Percentiles rank a stretch among this genome's conserved stretches.
These are phyloP conservation scores for Egretta garzetta DNA, from an alignment of 2,113 vertebrate species.

Conservation along the genomic window DNA sequence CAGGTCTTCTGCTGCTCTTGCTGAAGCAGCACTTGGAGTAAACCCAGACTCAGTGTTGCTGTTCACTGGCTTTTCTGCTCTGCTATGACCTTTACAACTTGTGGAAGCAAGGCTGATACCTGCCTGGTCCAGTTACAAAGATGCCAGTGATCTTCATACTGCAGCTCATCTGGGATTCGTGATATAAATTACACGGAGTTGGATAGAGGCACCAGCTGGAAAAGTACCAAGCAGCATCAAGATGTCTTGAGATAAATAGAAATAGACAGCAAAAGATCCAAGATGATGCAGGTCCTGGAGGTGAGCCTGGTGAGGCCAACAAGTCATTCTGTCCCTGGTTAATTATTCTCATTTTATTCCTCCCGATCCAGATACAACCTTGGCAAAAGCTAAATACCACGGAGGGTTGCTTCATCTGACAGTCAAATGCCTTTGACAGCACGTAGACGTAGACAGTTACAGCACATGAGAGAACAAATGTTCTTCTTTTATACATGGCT, in stretches of 20 bases:
- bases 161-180: neutral
- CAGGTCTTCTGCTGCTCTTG: neutral
- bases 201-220: neutral
- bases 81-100: neutral
- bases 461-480: neutral
- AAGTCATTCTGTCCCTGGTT: neutral
- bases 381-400: conserved; percentile 27
- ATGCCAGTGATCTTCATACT: neutral
- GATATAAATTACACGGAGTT: neutral
- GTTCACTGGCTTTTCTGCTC: neutral
- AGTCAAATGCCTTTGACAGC: conserved; percentile 1
- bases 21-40: neutral
- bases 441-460: neutral
- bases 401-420: neutral
- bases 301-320: neutral
- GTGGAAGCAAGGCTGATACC: neutral
- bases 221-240: neutral
- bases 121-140: neutral
- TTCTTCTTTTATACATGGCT: neutral
- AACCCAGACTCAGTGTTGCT: neutral
- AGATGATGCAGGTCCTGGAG: neutral
- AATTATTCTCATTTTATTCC: neutral
- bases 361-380: neutral
- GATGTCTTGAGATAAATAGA: neutral
- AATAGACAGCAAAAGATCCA: neutral